phyloP scores from a whole-genome alignment of 2,797 vertebrate species.

The Cryptoblepharus egeriae region DNA sequence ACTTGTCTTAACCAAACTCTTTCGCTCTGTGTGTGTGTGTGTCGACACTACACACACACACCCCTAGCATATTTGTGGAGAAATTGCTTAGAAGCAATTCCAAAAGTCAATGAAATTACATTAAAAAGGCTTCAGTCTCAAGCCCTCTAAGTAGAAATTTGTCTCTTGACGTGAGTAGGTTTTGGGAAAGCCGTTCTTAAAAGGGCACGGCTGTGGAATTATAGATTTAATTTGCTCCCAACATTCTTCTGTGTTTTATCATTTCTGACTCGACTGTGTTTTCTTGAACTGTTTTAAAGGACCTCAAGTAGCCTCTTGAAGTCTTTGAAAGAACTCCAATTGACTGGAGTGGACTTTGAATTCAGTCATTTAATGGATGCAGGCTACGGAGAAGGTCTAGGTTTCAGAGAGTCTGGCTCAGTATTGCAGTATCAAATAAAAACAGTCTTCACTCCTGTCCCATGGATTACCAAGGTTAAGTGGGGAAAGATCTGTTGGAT shows the following conservation, averaged over 20 bases:
- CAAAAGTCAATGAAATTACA: slow-evolving; percentile 6
- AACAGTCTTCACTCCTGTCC: neutral
- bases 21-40: slow-evolving; percentile 24
- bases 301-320: neutral
- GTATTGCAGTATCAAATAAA: neutral
- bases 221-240: neutral
- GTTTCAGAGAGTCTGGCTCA: neutral
- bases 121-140: neutral
- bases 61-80: neutral
- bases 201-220: neutral
- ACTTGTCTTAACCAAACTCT: slow-evolving; percentile 8
- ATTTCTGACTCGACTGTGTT: neutral
- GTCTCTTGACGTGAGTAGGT: neutral
- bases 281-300: neutral
- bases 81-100: neutral
- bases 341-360: neutral
- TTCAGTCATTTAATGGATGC: neutral
- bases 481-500: neutral
- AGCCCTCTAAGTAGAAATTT: neutral
- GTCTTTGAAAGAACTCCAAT: neutral
- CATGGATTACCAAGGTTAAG: neutral
- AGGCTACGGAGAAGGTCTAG: neutral
- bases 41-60: neutral
- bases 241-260: neutral
- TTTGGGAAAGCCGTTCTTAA: neutral